phyloP scores from a whole-genome alignment of 2,797 vertebrate genomes.

The Gorsachius magnificus region DNA sequence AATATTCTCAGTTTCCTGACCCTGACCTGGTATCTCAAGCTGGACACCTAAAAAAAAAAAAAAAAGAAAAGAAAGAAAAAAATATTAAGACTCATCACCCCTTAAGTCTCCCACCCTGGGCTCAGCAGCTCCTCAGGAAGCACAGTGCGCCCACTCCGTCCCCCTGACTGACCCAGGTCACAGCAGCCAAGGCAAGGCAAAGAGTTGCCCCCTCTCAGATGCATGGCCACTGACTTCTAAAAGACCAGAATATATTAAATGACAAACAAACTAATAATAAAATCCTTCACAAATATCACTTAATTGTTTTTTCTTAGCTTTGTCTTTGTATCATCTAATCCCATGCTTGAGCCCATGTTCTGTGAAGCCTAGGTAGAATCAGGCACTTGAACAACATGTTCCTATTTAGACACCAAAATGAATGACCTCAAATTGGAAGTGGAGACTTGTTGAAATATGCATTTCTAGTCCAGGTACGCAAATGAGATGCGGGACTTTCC shows the following conservation, averaged over 20 bases:
- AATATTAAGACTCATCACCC: background rate
- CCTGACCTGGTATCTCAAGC: background rate
- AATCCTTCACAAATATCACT: background rate
- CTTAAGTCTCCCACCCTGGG: background rate
- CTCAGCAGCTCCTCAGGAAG: background rate
- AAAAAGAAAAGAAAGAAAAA: background rate
- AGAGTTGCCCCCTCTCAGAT: background rate
- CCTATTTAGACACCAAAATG: background rate
- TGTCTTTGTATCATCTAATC: background rate
- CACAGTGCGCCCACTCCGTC: rapidly evolving
- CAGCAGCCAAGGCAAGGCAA: background rate
- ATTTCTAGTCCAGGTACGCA: background rate
- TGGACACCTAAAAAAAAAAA: background rate
- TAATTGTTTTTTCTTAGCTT: background rate
- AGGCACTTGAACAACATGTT: background rate
- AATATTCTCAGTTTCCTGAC: background rate
- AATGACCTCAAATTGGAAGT: background rate
- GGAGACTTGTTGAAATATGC: background rate
- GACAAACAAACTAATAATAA: background rate
- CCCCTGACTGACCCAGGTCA: too few relatives aligned
- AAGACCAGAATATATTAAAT: background rate
- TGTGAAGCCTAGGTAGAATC: background rate
- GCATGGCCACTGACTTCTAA: background rate
- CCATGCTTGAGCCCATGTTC: background rate
- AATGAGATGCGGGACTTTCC: background rate